Evolutionary conservation across 2,797 vertebrate species (phyloP).

Genomic region (Tarsius wallacei): DNA sequence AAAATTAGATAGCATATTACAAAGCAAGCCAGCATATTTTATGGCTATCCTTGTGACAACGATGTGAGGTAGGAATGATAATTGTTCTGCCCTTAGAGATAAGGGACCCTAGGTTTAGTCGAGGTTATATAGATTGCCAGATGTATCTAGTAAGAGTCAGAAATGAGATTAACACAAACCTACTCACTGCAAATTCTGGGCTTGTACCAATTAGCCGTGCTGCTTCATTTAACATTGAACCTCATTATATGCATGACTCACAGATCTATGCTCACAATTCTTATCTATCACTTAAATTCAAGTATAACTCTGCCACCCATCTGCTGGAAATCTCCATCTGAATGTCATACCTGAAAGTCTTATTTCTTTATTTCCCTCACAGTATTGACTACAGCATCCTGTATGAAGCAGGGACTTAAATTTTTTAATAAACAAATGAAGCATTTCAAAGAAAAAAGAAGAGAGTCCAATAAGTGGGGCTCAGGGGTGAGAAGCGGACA

Average conservation of each 20-base stretch:
- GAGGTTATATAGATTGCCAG: constrained; percentile 29
- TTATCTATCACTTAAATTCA: background rate
- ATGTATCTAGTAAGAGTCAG: constrained; percentile 7
- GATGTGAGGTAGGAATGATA: background rate
- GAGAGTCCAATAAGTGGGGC: background rate
- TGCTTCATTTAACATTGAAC: background rate
- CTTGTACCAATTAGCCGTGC: background rate
- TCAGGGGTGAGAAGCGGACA: background rate
- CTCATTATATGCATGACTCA: constrained; percentile 36
- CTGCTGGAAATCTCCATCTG: background rate
- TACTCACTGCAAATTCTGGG: constrained; percentile 38
- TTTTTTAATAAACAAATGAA: background rate
- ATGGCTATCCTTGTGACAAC: constrained; percentile 22
- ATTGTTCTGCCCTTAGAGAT: constrained; percentile 54
- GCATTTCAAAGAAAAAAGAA: background rate
- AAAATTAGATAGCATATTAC: background rate
- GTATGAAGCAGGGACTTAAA: background rate
- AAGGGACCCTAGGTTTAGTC: constrained; percentile 1
- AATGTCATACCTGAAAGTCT: constrained; percentile 6
- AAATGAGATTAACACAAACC: background rate
- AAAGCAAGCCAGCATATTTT: background rate
- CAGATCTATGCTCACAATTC: background rate
- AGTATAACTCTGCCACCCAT: background rate
- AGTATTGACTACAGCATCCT: background rate
- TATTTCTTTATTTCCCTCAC: background rate